These are phyloP conservation scores for Tragelaphus scriptus DNA, from an alignment of 2,113 vertebrate species.

Conservation along the genomic window DNA sequence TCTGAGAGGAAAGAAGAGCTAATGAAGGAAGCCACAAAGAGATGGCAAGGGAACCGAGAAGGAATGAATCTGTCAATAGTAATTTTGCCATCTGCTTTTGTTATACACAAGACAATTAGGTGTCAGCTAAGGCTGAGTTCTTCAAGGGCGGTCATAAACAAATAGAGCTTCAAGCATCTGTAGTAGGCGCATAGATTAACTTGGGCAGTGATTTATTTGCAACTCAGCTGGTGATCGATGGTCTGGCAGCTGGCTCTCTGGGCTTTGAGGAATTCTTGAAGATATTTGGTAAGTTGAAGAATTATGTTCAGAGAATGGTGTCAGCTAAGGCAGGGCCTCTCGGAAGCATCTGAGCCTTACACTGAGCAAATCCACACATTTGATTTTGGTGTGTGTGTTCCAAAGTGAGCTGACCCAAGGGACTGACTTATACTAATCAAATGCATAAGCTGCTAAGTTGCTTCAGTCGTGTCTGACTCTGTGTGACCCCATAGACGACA, in stretches of 20 bases:
- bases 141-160: constrained; percentile 29
- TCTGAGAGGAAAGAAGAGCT: neutral
- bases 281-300: neutral
- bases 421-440: neutral
- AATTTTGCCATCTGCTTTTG: constrained; percentile 43
- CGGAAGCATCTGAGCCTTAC: neutral
- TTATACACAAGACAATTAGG: neutral
- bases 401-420: neutral
- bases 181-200: constrained; percentile 25
- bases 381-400: neutral
- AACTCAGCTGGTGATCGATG: neutral
- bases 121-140: neutral
- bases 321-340: neutral
- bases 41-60: neutral
- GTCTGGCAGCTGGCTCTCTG: neutral
- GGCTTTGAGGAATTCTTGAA: constrained; percentile 27
- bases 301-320: neutral
- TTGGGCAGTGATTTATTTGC: constrained; percentile 39
- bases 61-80: constrained; percentile 29
- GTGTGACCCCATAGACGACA: no score
- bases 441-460: neutral
- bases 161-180: neutral
- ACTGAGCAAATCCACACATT: neutral
- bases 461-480: no score
- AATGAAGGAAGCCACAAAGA: constrained; percentile 50